Evolutionary conservation across 2,797 vertebrate genomes (phyloP), one percentile per base, ranked within the genome.

Genomic region (Enteromius radiatus): DNA sequence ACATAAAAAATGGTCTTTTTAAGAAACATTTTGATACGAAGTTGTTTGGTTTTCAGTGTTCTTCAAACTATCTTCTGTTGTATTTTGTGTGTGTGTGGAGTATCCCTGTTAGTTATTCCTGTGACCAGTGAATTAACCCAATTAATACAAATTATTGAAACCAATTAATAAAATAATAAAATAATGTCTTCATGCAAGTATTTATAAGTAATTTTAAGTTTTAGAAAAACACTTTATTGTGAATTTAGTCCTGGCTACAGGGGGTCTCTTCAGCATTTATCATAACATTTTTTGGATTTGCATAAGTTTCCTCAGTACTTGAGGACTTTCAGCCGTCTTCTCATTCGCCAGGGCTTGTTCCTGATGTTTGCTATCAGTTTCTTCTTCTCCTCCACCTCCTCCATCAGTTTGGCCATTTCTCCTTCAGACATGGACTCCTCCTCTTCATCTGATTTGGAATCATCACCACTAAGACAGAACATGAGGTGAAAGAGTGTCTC

Each of bases 371-470:
- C 92, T 1, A 99, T 97, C 36, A 99, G 93, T 83, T 97, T 96
- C 94, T 98, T 99, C 92, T 97, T 99, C 85, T 99, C 97, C 89
- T 99, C 98, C 65, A 99, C 97, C 89, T 97, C 96, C 87, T 99
- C 97, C 95, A 95, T 96, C 85, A 99, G 90, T 84, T 26, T 90
- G 0, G 90, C 93, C 12, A 96, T 94, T 88, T 99, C 97, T 78
- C 97, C 97, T 88, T 98, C 97, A 0, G 96, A 96, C 91, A 98
- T 92, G 1, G 96, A 97, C 45, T 97, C 97, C 0, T 96, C 94
- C 12, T 88, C 88, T n/a, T 94, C 93, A 4, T 90, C 67, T 0
- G 92, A 88, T 73, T 86, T 90, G 52, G 94, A 92, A 73, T 93
- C 92, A 45, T 89, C 88, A 84, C 87, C 86, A 65, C 63, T 23